These are phyloP conservation scores for Pimpla rufipes DNA, from an alignment of 2,888 invertebrate genomes.

Conservation along the genomic window DNA sequence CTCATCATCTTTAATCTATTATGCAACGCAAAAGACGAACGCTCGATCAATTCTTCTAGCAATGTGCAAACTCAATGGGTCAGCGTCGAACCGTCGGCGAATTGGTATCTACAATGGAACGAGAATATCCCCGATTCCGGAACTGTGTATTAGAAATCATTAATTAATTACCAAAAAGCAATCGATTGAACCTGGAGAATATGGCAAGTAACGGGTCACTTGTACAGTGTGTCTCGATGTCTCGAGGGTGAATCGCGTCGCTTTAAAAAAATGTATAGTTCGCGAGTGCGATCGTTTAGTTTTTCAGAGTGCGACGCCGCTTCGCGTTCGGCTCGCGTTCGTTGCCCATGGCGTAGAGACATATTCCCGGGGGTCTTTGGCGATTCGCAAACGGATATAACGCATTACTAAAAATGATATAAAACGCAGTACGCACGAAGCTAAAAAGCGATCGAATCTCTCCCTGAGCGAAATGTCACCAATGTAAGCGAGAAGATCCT, in stretches of 20 bases:
- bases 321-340: neutral
- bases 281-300: slow-evolving; percentile 45
- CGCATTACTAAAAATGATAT: slow-evolving; percentile 32
- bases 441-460: slow-evolving; percentile 50
- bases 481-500: slow-evolving; percentile 22
- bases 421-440: slow-evolving; percentile 51
- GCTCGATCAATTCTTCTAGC: slow-evolving; percentile 42
- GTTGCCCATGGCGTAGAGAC: neutral
- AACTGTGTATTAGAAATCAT: slow-evolving; percentile 56
- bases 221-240: slow-evolving; percentile 47
- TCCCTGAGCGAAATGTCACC: slow-evolving; percentile 16
- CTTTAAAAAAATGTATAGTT: slow-evolving; percentile 49
- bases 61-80: slow-evolving; percentile 55
- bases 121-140: slow-evolving; percentile 41
- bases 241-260: slow-evolving; percentile 50
- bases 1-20: slow-evolving; percentile 61
- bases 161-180: slow-evolving; percentile 53
- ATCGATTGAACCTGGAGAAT: slow-evolving; percentile 64
- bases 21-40: slow-evolving; percentile 61
- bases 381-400: slow-evolving; percentile 19
- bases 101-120: slow-evolving; percentile 63
- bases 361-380: neutral
- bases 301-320: slow-evolving; percentile 53
- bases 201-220: slow-evolving; percentile 65
- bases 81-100: slow-evolving; percentile 21